Evolutionary conservation across 2,888 invertebrate species (phyloP).

Genomic region (Pelosia muscerda): DNA sequence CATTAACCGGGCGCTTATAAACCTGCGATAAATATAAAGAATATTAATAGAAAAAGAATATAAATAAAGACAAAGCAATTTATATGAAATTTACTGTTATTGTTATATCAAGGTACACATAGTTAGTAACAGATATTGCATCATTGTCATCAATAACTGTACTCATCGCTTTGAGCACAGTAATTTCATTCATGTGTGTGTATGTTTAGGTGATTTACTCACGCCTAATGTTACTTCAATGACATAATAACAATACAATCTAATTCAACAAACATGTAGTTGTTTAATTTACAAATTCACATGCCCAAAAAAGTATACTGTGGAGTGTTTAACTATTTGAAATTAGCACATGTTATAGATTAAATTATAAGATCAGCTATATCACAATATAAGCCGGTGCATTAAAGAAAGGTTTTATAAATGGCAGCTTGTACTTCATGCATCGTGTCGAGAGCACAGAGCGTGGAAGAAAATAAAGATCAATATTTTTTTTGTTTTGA

Average conservation of each 20-base stretch:
- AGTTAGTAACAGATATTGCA: background rate
- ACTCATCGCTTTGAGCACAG: background rate
- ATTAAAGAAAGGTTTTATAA: too few relatives aligned
- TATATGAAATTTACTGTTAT: background rate
- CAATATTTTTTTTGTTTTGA: too few relatives aligned
- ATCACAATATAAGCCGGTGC: too few relatives aligned
- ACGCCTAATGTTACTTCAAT: constrained; percentile 10
- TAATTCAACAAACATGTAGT: background rate
- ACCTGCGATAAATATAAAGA: too few relatives aligned
- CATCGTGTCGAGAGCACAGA: too few relatives aligned
- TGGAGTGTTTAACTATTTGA: background rate
- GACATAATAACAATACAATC: constrained; percentile 5
- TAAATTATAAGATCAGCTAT: too few relatives aligned
- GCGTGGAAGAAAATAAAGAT: too few relatives aligned
- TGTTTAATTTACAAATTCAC: background rate
- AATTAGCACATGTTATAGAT: background rate
- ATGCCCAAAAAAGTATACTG: background rate
- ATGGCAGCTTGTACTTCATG: too few relatives aligned
- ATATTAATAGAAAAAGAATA: too few relatives aligned
- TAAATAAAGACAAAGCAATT: background rate
- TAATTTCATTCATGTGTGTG: constrained; percentile 2
- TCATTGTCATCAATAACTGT: background rate
- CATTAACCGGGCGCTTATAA: too few relatives aligned
- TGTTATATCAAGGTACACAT: background rate
- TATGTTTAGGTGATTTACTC: background rate